Percentiles rank a stretch among this genome's conserved stretches.
These are phyloP conservation scores for Dasyprocta punctata DNA, from an alignment of 2,113 vertebrate species.

Conservation along the genomic window DNA sequence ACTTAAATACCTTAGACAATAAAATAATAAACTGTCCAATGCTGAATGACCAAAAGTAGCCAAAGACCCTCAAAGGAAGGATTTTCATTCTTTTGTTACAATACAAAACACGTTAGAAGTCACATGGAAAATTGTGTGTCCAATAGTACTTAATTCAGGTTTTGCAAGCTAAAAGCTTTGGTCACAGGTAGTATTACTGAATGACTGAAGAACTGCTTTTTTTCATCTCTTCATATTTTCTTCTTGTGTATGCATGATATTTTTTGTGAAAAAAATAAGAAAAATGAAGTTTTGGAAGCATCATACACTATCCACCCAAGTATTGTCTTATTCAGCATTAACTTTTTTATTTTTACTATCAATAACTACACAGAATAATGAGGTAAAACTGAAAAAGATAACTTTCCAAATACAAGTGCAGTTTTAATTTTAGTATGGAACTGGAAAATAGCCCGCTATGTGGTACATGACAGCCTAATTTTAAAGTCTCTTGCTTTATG, in stretches of 20 bases:
- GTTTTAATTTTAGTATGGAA: background rate
- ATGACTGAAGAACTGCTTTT: background rate
- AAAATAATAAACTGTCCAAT: background rate
- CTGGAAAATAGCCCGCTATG: background rate
- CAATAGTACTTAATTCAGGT: background rate
- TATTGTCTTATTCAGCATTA: background rate
- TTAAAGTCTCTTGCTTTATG: background rate
- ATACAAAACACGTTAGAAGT: background rate
- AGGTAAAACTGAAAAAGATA: background rate
- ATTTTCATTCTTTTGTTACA: constrained; percentile 25
- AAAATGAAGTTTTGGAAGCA: constrained; percentile 13
- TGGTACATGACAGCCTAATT: background rate
- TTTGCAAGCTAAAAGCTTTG: constrained; percentile 30
- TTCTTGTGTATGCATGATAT: background rate
- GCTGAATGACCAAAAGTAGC: background rate
- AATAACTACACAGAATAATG: constrained; percentile 18
- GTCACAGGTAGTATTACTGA: background rate
- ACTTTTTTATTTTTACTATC: background rate
- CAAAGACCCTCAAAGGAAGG: background rate
- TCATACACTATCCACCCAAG: background rate
- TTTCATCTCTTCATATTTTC: background rate
- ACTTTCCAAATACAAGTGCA: constrained; percentile 16
- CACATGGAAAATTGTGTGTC: background rate
- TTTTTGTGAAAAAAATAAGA: background rate
- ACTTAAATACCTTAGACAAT: background rate